Evolutionary conservation across 1,140 invertebrate genomes (phyloP), one percentile per base, ranked within the genome.

Genomic region (Epicauta chinensis): DNA sequence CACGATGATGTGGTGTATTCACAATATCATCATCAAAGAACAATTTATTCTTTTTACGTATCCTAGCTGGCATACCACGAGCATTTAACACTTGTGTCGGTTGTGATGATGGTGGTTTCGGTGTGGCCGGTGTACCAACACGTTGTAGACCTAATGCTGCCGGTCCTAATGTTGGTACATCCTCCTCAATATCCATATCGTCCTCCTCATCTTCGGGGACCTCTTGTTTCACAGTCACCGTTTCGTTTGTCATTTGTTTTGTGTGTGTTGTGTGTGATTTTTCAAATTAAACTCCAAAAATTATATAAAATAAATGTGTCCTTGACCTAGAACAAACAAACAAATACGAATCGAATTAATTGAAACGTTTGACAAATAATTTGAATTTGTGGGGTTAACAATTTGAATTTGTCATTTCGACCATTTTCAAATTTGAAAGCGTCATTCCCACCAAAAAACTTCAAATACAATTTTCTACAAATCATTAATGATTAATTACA

Each of bases 1-100:
- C 75, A 49, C 82, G 75, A 36, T 82, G 80, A 59, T 85, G 85
- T 51, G 78, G 81, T 63, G 83, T 84, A 71, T 89, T 93, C 32
- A 93, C 85, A 64, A 93, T 82, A 66, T 93, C 87, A 73, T 95
- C 91, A 74, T 94, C 91, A 73, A 85, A 93, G 70, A 94, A 93
- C 38, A 93, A 75, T 63, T 82, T 82, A 71, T 95, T 96, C 65
- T 90, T 90, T 70, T 94, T 95, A 42, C 91, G 76, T 47, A 93
- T 92, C 53, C 92, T 77, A 2, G 87, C 87, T 41, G 92, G 91
- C 85, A 90, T 91, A 38, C 89, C 89, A 68, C 89, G 77, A 7
- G 87, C 81, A 71, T 92, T 92, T 2, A 92, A 69, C 48, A 86
- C 82, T 66, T 86, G 83, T 7, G 85, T 76, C 1, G 83, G 84